Evolutionary conservation across 2,888 invertebrate genomes (phyloP), one percentile per base, ranked within the genome.

Genomic region (Mythimna ferrago): DNA sequence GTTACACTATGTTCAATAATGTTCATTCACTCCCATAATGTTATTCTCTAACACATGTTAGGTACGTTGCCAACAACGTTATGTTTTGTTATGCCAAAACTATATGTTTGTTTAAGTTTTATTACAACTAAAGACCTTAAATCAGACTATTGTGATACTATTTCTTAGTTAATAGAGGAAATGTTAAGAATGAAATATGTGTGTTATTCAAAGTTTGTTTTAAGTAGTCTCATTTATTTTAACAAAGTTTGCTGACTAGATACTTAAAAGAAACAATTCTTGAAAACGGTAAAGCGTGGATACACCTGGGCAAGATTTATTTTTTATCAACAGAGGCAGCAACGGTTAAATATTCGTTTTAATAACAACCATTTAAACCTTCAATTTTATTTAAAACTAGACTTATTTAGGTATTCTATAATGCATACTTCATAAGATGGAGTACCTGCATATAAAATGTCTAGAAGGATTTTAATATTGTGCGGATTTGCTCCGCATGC

Each of bases 81-180:
- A 32, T 21, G n/a, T 38, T 38, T n/a, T 38, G 21, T 19, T 56
- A 41, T 54, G 16, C 66, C 21, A 21, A 76, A 35, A 44, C 11
- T 35, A 26, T 66, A 16, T 76, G 35, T 66, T 76, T 41, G 19
- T n/a, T 14, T 21, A 57, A 76, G 16, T 76, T 65, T 51, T 66
- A 67, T 60, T 48, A 5, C 6, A 16, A 16, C 16, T 54, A 14
- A 48, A 76, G 6, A 48, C 54, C 19, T 38, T 54, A 61, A 54
- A 68, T 54, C 26, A 11, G 6, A 32, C 38, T 32, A 14, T 41
- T 68, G 60, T 41, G 44, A 9, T 67, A 54, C 14, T 26, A 54
- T 74, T 76, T 54, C 26, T 48, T 67, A 9, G 19, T 48, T 14
- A 67, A 68, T 48, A 48, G 11, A 68, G 38, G 19, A 77, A 66